Evolutionary conservation across 1,140 invertebrate genomes (phyloP), one percentile per base, ranked within the genome.

Genomic region (Himalopsyche phryganea): DNA sequence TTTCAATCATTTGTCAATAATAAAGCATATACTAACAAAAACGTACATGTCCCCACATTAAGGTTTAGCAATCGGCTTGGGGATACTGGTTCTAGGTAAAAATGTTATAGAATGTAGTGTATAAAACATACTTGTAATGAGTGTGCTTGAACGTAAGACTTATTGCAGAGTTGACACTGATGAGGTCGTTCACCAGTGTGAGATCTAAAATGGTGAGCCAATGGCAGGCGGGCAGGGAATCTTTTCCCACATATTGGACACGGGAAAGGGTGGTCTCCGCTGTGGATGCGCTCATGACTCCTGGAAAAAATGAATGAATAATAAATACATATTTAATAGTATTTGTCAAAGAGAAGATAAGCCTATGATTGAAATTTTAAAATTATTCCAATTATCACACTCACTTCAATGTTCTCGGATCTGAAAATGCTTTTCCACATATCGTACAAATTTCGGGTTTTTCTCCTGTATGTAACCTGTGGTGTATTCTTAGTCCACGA

Each of bases 161-260:
- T 56, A 15, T 70, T 69, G 61, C 75, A 77, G 53, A 74, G 68
- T 38, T 70, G 66, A 54, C 74, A 77, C 28, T 68, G 68, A 58
- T 72, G 74, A 11, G 73, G 74, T 33, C 71, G 61, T 60, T 77
- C 68, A 65, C 79, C 78, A 3, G 78, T 81, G 52, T 81, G 80
- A 1, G 73, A 73, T 15, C 79, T 67, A 71, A 79, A 74, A 58
- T 81, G 80, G 32, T 79, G 77, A 33, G 76, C 73, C 59, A 79
- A 68, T 6, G 58, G 42, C 6, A 53, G 36, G 19, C 50, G 15
- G 10, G 58, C 36, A 9, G 50, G 50, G 47, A 60, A 60, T 20
- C 50, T 19, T 41, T 60, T 60, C 36, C 32, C 38, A 28, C 58
- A 60, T 1, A 53, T 15, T 1, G 42, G 7, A 42, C 58, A 60